Base-by-base conservation (phyloP, 2,797 vertebrate genomes). In the Macropodus opercularis region DNA sequence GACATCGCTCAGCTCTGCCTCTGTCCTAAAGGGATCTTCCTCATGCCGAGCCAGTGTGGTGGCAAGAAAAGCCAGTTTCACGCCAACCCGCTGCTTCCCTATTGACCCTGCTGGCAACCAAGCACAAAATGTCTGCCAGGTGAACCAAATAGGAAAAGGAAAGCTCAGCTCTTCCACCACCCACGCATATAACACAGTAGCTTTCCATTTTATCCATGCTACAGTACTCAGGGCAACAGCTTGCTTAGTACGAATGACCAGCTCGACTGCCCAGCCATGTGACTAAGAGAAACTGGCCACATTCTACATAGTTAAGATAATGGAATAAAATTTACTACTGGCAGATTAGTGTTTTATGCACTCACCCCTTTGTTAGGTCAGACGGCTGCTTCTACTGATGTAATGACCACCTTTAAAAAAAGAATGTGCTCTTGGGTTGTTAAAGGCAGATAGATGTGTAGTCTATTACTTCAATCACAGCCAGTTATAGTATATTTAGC, bases 171-270 rank as follows among this genome's bases (percentile, higher is more conserved):
- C 61, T 56, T 71, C 61, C 46, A 24, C 80, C 79, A 42, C 76
- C 75, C 73, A 75, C 79, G 27, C 14, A 5, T 48, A 64, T 57
- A 56, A 68, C 49, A n/a, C 72, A 7, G 46, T 48, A 24, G 60
- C 73, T 75, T 47, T 81, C 38, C 47, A 42, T 58, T 76, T 79
- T 34, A 72, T 70, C 53, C 53, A 69, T 42, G 66, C 62, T 50
- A 47, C 17, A 8, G 29, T 26, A 39, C 38, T 61, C 66, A 24
- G 13, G 8, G 46, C 57, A 55, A 6, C 39, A 18, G 65, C 46
- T 73, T 82, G 72, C 40, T 88, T 72, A 81, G 69, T 80, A 83
- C 74, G 79, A 69, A 81, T 63, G 61, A 77, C n/a, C n/a, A n/a
- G n/a, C n/a, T n/a, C 80, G 66, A 79, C 80, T 21, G 71, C 35